Evolutionary conservation across 2,888 invertebrate species (phyloP).

Genomic region (Seira sanloemensis): DNA sequence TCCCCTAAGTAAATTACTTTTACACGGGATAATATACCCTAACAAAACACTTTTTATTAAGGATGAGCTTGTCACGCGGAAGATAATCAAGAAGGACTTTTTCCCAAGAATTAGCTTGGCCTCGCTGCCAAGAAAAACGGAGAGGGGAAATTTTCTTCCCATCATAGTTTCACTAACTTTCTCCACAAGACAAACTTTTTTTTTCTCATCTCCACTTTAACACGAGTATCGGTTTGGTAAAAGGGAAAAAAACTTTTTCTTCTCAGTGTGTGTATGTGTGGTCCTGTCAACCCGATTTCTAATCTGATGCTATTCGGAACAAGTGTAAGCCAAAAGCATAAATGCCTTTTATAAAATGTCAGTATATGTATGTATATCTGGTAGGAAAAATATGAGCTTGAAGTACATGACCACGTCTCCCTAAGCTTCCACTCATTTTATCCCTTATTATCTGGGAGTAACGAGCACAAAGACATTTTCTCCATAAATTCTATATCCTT

Average conservation of each 20-base stretch:
- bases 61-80: conserved; percentile 6
- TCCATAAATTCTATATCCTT: conserved; percentile 16
- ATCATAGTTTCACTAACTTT: conserved; percentile 50
- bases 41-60: conserved; percentile 9
- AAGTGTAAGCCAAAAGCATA: not conserved
- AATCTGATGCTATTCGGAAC: conserved; percentile 43
- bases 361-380: not conserved
- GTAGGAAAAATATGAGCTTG: no score
- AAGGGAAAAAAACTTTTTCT: not conserved
- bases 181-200: not conserved
- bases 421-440: not conserved
- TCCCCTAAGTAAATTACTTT: conserved; percentile 48
- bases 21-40: conserved; percentile 18
- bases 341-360: not conserved
- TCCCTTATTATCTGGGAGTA: not conserved
- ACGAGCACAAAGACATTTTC: not conserved
- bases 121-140: conserved; percentile 16
- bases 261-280: not conserved
- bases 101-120: conserved; percentile 31
- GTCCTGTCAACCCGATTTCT: conserved; percentile 50
- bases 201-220: conserved; percentile 3
- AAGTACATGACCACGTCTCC: no score
- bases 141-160: conserved; percentile 34
- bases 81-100: conserved; percentile 53
- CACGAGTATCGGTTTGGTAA: not conserved